Base-by-base conservation (phyloP, 1,140 invertebrate genomes). In the Helicoverpa zea region DNA sequence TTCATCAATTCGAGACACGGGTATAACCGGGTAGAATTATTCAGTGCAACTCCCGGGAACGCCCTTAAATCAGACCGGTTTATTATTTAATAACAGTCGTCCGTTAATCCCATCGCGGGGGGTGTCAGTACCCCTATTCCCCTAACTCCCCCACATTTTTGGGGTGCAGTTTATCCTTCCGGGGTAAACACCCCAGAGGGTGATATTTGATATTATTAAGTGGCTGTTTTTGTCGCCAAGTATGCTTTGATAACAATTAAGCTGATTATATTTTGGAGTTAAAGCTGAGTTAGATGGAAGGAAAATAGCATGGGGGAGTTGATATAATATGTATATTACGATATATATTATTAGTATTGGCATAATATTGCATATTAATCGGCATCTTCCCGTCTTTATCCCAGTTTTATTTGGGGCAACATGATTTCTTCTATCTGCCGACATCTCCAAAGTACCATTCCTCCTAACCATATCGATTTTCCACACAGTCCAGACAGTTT, bases 51-150 rank as follows among this genome's bases (percentile, higher is more conserved):
- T 43, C 30, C 63, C 35, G 35, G n/a, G 10, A 47, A 35, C 63
- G 13, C 11, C 63, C 63, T 43, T 66, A 43, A 66, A 43, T 66
- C 63, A 49, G 43, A 49, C n/a, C 35, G 49, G n/a, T 66, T 66
- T 49, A 49, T 66, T 66, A 66, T 66, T 66, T 49, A 66, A 49
- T 66, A 47, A 49, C 47, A 64, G 23, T 63, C 59, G 7, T 63
- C 59, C 59, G 59, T 30, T 66, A 66, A 47, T 49, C 43, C 63
- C n/a, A 49, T n/a, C 63, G n/a, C n/a, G 16, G 63, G 43, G 63
- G 43, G 35, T 49, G 63, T 66, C 63, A 23, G 63, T 9, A 56
- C 52, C 52, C n/a, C 23, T 23, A 43, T 58, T 29, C 23, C 23
- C 58, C 23, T 29, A 29, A 29, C 16, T 58, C 18, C 58, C 4